These are phyloP conservation scores for Cartodere bifasciata DNA, from an alignment of 2,888 invertebrate genomes.

Conservation along the genomic window DNA sequence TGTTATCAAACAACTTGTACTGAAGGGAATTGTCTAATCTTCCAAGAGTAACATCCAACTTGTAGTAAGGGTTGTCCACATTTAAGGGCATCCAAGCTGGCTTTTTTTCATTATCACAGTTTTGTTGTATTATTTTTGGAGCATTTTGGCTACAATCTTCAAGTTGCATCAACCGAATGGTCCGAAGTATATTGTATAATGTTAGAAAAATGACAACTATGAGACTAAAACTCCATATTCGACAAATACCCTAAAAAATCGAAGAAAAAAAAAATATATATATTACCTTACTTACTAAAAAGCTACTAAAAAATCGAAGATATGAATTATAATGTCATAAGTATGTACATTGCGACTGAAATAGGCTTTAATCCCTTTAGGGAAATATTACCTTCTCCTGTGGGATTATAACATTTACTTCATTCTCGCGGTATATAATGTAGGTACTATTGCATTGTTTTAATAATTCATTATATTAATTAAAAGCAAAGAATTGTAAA, in stretches of 20 bases:
- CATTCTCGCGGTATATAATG: too few relatives aligned
- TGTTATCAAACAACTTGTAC: conserved; percentile 63
- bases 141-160: conserved; percentile 33
- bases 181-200: conserved; percentile 48
- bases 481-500: not conserved
- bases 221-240: conserved; percentile 57
- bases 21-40: conserved; percentile 61
- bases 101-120: conserved; percentile 13
- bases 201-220: conserved; percentile 51
- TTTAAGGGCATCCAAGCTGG: conserved; percentile 4
- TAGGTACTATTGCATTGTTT: too few relatives aligned
- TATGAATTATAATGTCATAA: too few relatives aligned
- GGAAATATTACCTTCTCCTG: too few relatives aligned
- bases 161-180: conserved; percentile 42
- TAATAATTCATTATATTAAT: too few relatives aligned
- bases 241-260: conserved; percentile 36
- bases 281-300: too few relatives aligned
- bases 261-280: conserved; percentile 4
- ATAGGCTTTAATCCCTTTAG: too few relatives aligned
- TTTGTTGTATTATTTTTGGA: conserved; percentile 15
- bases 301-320: too few relatives aligned
- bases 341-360: too few relatives aligned
- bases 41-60: conserved; percentile 53
- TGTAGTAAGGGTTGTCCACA: conserved; percentile 23
- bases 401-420: too few relatives aligned